These are phyloP conservation scores for Octodonta nipae DNA, from an alignment of 2,888 invertebrate species.

Conservation along the genomic window DNA sequence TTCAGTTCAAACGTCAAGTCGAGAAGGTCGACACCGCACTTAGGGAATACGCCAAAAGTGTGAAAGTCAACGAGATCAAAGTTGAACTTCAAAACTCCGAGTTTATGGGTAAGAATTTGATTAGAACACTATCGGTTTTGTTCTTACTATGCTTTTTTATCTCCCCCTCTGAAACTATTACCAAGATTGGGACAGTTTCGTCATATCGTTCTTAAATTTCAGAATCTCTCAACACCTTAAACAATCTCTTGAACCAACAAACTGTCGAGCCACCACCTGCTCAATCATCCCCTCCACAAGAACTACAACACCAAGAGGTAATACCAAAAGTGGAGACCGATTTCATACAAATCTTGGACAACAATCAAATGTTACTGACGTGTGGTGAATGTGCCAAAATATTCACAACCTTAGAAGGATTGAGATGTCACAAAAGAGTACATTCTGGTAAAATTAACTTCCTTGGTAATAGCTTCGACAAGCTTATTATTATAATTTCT, in stretches of 20 bases:
- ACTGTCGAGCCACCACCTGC: not conserved
- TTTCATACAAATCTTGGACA: constrained; percentile 31
- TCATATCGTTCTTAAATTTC: constrained; percentile 6
- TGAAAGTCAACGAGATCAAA: constrained; percentile 25
- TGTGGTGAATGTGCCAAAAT: constrained; percentile 31
- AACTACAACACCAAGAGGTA: constrained; percentile 6
- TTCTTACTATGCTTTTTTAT: too few relatives aligned
- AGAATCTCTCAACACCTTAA: constrained; percentile 21
- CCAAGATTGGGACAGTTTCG: too few relatives aligned
- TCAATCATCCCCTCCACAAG: constrained; percentile 6
- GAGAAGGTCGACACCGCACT: constrained; percentile 28
- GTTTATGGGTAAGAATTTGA: constrained; percentile 22
- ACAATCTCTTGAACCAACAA: constrained; percentile 14
- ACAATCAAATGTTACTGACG: constrained; percentile 30
- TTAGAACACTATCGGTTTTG: too few relatives aligned
- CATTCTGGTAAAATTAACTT: constrained; percentile 28
- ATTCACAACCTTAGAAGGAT: constrained; percentile 30
- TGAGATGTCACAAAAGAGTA: constrained; percentile 27
- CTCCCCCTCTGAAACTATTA: too few relatives aligned
- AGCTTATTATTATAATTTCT: too few relatives aligned
- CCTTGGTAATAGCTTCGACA: too few relatives aligned
- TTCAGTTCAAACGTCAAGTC: constrained; percentile 31
- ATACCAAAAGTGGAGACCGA: constrained; percentile 20
- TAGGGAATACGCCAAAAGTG: constrained; percentile 25
- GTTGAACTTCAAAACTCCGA: constrained; percentile 25